Base-by-base conservation (phyloP, 35 echinoderm and acorn worm genomes). In the Lytechinus variegatus region DNA sequence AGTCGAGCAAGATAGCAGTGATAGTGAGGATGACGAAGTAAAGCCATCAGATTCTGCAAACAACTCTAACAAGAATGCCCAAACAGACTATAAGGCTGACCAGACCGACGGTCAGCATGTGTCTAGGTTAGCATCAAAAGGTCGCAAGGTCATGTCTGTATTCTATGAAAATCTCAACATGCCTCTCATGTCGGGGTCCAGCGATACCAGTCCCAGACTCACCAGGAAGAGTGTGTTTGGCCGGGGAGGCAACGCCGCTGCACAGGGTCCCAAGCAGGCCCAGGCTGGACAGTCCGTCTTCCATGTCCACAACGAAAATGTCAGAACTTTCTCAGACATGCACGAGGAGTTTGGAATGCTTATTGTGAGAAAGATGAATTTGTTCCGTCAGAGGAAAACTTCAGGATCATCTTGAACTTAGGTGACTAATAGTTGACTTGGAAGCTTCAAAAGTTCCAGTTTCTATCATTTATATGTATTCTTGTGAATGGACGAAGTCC, bases 341-440 rank as follows among this genome's bases (percentile, higher is more conserved):
- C 98, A 99, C 27, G 95, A 96, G 55, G 97, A 99, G 52, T 99
- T 99, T 96, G 98, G 98, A 13, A 93, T 99, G 87, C 95, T 99
- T 16, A 96, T 99, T 71, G 96, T 99, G 4, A 94, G 97, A 87
- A 99, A 98, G 94, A 95, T 99, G 60, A 99, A 98, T 87, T 87
- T 97, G 90, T 96, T 94, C 61, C 52, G 97, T 66, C 97, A 97
- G 14, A 96, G 92, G 92, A 98, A 92, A 87, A 96, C 86, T 11
- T 52, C 66, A n/a, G 66, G 19, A 79, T 79, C 66, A 79, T 79
- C 66, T 79, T 79, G 66, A 79, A 79, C 66, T 79, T 79, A 5
- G 4, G 3, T 79, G 0, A n/a, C 66, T 79, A 71, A 24, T 79
- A 79, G 19, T 79, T n/a, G 4, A 24, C 66, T 24, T 79, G 66